phyloP scores from a whole-genome alignment of 2,888 invertebrate genomes.

The Capitulum mitella region DNA sequence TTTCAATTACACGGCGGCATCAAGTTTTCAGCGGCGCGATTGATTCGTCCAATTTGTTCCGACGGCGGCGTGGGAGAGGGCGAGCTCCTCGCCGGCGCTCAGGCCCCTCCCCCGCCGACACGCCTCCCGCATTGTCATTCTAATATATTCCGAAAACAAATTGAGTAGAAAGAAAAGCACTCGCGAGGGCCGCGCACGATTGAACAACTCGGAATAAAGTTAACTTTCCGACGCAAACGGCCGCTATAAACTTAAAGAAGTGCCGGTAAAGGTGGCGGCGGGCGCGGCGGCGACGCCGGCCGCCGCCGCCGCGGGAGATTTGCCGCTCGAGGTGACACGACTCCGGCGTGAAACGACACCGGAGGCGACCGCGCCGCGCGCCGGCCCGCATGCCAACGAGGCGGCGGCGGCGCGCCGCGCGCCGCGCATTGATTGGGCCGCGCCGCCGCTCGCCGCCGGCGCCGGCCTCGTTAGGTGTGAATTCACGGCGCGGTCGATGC shows the following conservation, averaged over 20 bases:
- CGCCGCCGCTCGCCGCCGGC: neutral
- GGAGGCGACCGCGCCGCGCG: neutral
- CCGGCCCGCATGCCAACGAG: neutral
- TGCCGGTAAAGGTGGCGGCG: neutral
- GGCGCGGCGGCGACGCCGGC: neutral
- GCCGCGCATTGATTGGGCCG: constrained; percentile 1
- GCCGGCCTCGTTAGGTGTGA: neutral
- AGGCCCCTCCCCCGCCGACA: constrained; percentile 4
- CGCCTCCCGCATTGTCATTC: constrained; percentile 20
- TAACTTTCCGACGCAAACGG: constrained; percentile 14
- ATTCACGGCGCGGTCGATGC: neutral
- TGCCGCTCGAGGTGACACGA: neutral
- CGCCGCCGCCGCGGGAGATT: neutral
- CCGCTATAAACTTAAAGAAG: neutral
- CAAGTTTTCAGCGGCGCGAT: constrained; percentile 18
- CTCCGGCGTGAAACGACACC: neutral
- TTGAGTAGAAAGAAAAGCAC: constrained; percentile 24
- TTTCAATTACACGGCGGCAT: constrained; percentile 23
- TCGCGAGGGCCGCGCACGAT: constrained; percentile 19
- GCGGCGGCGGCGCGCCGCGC: neutral
- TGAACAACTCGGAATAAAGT: constrained; percentile 15
- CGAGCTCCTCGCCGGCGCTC: neutral
- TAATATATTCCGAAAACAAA: constrained; percentile 18
- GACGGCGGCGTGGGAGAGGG: neutral
- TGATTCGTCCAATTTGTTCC: constrained; percentile 19